A percentile compares a stretch with the other conserved stretches of the same genome.
Evolutionary conservation across 2,888 invertebrate genomes (phyloP).

Genomic region (Nephrotoma guestfalica): DNA sequence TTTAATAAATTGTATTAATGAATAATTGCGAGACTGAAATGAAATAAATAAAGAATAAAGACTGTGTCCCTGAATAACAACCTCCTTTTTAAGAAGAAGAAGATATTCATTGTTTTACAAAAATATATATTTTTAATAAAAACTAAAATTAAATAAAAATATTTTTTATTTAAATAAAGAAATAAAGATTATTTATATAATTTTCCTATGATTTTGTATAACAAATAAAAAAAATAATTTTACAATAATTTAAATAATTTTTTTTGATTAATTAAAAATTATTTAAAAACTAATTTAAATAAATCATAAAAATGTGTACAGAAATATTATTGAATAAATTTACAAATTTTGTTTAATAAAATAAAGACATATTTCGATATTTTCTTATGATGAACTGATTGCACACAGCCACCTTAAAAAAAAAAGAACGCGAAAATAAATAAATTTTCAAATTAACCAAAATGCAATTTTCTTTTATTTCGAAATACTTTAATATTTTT

Average conservation of each 20-base stretch:
- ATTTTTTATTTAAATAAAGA: neutral
- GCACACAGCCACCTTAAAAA: neutral
- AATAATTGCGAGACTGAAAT: neutral
- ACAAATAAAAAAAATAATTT: neutral
- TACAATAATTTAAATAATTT: neutral
- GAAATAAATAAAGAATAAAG: conserved; percentile 10
- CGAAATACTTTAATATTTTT: neutral
- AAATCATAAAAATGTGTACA: neutral
- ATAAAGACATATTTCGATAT: neutral
- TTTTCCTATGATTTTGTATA: neutral
- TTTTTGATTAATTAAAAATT: neutral
- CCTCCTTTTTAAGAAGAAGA: conserved; percentile 7
- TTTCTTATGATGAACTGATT: neutral
- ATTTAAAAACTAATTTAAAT: neutral
- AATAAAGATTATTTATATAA: neutral
- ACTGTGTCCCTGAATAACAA: neutral
- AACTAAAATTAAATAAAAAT: neutral
- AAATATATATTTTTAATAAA: neutral
- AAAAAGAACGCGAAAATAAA: neutral
- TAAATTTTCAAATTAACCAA: neutral
- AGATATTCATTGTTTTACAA: neutral
- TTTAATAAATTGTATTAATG: neutral
- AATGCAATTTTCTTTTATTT: neutral
- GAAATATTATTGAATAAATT: neutral
- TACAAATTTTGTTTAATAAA: neutral